Evolutionary conservation across 2,797 vertebrate species (phyloP).

Genomic region (Peromyscus nudipes): DNA sequence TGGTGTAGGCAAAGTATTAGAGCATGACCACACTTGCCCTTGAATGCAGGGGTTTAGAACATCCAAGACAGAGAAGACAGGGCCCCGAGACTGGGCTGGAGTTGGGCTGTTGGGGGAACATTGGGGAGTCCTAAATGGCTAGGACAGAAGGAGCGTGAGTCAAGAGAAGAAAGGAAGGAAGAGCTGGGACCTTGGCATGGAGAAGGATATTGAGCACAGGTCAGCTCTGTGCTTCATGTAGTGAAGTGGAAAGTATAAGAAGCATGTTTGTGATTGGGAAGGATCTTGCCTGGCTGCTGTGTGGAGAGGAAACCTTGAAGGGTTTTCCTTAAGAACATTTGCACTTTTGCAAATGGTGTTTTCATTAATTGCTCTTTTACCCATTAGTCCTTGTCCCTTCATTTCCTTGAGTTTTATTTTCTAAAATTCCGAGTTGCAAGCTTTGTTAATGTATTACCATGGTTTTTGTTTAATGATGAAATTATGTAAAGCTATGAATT

Average conservation of each 20-base stretch:
- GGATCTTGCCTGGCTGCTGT: not conserved
- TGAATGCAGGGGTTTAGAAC: not conserved
- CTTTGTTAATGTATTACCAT: slow-evolving; percentile 20
- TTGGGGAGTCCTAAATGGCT: not conserved
- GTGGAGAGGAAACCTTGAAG: not conserved
- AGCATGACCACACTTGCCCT: not conserved
- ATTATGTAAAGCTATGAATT: slow-evolving; percentile 64
- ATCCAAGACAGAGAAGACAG: not conserved
- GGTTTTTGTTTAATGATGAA: slow-evolving; percentile 51
- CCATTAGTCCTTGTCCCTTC: slow-evolving; percentile 25
- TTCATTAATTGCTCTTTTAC: slow-evolving; percentile 61
- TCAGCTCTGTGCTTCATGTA: not conserved
- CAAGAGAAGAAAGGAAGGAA: not conserved
- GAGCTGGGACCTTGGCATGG: not conserved
- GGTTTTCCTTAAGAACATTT: slow-evolving; percentile 50
- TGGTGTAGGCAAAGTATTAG: not conserved
- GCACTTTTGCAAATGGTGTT: not conserved
- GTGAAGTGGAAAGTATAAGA: not conserved
- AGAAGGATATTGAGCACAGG: not conserved
- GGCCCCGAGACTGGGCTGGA: not conserved
- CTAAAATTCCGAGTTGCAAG: not conserved
- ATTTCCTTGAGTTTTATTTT: slow-evolving; percentile 50
- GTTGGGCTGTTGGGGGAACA: not conserved
- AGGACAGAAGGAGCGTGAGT: not conserved
- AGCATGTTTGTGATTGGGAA: not conserved